Base-by-base conservation (phyloP, 2,113 vertebrate species). In the Hypocryptadius cinnamomeus region DNA sequence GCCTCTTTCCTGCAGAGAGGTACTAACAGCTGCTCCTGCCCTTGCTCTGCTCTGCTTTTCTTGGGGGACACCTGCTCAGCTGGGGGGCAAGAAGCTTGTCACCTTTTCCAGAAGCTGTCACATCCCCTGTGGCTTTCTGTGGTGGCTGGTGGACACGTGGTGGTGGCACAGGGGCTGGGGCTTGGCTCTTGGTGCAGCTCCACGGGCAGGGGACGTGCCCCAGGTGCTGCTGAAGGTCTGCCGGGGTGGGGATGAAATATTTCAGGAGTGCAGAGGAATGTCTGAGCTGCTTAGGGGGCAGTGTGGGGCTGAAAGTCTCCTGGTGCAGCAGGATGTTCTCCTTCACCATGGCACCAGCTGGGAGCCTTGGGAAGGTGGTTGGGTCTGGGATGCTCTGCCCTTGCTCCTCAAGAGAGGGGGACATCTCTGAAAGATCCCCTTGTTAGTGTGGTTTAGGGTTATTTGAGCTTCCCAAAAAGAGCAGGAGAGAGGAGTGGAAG, bases 1-100 rank as follows among this genome's bases (percentile, higher is more conserved):
- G 82, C 98, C 96, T 97, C 98, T 98, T 98, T 98, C 97, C 98
- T 98, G 98, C 98, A 98, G 97, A 98, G 97, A 99, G 98, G 98
- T 99, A 99, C 98, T 98, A 98, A 98, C 96, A 96, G 95, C 94
- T 33, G 92, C 97, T 96, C 94, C 97, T 82, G 97, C 97, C 91
- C 95, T 91, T 93, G 97, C 97, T 98, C 98, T 8, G 94, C 94
- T 94, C 93, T 91, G 96, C 95, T 83, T 95, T 64, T 84, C 20
- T 39, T 31, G 11, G 68, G 78, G 54, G 27, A 60, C 61, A 57
- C 56, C n/a, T 93, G 93, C 91, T 90, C 31, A 3, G 53, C 47
- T 74, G 85, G 63, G 66, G 80, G 61, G 31, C 45, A 45, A 51
- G 56, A 24, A 33, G 72, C 83, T 85, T 30, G 9, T 51, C 83